Base-by-base conservation (phyloP, 2,113 vertebrate genomes). In the Columba janthina region DNA sequence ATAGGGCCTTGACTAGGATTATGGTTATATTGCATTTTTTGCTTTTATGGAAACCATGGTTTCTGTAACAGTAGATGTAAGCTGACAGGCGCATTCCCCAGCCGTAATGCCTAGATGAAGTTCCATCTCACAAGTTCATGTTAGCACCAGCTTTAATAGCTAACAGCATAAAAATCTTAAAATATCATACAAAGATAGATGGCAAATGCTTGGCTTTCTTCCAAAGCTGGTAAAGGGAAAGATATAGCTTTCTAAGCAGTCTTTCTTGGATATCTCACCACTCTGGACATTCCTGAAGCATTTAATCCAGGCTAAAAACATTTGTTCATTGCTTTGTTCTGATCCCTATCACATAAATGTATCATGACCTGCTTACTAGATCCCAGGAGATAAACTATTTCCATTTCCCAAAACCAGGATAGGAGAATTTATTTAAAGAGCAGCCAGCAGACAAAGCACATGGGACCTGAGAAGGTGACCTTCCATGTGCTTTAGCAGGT, bases 321-420 rank as follows among this genome's bases (percentile, higher is more conserved):
- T 74, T 77, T 74, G 53, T 74, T 92, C 46, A 79, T 87, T 91
- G 34, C 57, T 95, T 85, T 97, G 29, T 85, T 87, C 58, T 94
- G 53, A 88, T 91, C 53, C 54, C 25, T 89, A 28, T 70, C 74
- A 79, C 51, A 85, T 82, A 88, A 92, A 71, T 0, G 0, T 90
- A 87, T 60, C 29, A 73, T 34, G 28, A 93, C 24, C 53, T 20
- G 58, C 40, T 73, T 26, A 46, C 28, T 61, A 53, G 9, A 72
- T 91, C 73, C 54, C 84, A 34, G 15, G 53, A 78, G 74, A 46
- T 36, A 73, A 75, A n/a, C 9, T 29, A 11, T 76, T 92, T 71
- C 51, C 2, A 0, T 58, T 95, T 88, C 44, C 28, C 22, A 12
- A 94, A 95, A 69, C 14, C 22, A 58, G 80, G 64, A 48, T 8